These are phyloP conservation scores for Heloderma charlesbogerti DNA, from an alignment of 2,113 vertebrate genomes.

Conservation along the genomic window DNA sequence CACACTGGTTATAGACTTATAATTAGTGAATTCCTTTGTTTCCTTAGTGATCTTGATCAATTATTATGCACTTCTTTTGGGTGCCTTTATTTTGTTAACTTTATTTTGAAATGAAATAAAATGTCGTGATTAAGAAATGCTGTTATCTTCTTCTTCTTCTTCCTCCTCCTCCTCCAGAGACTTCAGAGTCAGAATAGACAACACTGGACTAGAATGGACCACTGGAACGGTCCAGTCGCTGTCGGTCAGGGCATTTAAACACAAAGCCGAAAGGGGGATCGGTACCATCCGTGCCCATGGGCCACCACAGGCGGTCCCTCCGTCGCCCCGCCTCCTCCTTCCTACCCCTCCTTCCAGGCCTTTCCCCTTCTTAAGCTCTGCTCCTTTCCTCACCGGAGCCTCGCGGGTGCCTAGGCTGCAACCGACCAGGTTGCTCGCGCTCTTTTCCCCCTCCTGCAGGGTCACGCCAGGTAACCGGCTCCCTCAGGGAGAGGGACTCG, in stretches of 20 bases:
- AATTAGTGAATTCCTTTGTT: too few relatives aligned
- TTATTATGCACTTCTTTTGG: too few relatives aligned
- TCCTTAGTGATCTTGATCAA: too few relatives aligned
- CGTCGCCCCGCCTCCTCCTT: not conserved
- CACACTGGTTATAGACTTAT: too few relatives aligned
- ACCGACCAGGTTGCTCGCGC: not conserved
- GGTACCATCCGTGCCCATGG: not conserved
- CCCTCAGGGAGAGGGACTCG: not conserved
- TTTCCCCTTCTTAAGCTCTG: not conserved
- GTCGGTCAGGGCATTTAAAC: not conserved
- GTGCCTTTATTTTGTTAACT: too few relatives aligned
- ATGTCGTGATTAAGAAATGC: too few relatives aligned
- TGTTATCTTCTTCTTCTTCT: too few relatives aligned
- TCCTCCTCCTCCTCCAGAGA: not conserved
- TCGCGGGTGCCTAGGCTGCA: not conserved
- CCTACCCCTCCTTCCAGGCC: not conserved
- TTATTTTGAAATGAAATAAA: too few relatives aligned
- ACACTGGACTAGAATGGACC: too few relatives aligned
- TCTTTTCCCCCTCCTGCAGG: not conserved
- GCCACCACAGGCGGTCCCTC: not conserved
- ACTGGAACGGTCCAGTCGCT: not conserved
- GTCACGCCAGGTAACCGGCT: constrained; percentile 9
- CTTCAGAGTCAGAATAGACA: not conserved
- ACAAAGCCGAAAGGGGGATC: not conserved
- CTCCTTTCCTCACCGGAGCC: not conserved